Conservation (phyloP, 2,113 vertebrate species). For the Thunnus maccoyii region DNA sequence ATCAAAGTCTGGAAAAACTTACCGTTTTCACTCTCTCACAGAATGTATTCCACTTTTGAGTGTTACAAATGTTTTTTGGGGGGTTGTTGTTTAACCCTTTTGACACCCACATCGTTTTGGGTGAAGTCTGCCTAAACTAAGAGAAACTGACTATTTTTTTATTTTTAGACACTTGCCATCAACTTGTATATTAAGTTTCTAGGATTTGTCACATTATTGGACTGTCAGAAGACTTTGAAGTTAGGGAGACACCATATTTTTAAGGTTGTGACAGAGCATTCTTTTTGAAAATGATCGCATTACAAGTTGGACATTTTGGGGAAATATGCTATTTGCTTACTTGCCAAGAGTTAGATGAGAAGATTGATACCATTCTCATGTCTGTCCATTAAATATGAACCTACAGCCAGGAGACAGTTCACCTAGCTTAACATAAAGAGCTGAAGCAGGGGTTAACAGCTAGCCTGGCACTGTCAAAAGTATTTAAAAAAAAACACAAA, state of each 20-base stretch:
- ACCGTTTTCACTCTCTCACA: constrained; percentile 47
- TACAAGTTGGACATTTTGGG: constrained; percentile 4
- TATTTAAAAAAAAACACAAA: neutral
- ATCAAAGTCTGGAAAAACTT: constrained; percentile 63
- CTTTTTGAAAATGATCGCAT: neutral
- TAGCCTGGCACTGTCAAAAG: neutral
- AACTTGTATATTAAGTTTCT: neutral
- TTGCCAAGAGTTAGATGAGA: neutral
- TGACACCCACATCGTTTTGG: neutral
- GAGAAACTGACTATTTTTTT: neutral
- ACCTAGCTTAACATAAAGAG: constrained; percentile 4
- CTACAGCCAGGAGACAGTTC: neutral
- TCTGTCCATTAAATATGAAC: neutral
- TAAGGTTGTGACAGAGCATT: neutral
- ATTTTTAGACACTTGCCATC: neutral
- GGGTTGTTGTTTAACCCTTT: constrained; percentile 2
- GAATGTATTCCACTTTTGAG: constrained; percentile 15
- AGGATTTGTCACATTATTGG: neutral
- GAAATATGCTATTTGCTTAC: neutral
- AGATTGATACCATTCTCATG: neutral
- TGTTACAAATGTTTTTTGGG: constrained; percentile 8
- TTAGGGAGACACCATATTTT: neutral
- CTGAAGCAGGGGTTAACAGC: neutral
- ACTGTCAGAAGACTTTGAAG: neutral
- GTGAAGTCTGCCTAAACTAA: neutral